phyloP scores from a whole-genome alignment of 2,113 vertebrate genomes.

The Geococcyx californianus region DNA sequence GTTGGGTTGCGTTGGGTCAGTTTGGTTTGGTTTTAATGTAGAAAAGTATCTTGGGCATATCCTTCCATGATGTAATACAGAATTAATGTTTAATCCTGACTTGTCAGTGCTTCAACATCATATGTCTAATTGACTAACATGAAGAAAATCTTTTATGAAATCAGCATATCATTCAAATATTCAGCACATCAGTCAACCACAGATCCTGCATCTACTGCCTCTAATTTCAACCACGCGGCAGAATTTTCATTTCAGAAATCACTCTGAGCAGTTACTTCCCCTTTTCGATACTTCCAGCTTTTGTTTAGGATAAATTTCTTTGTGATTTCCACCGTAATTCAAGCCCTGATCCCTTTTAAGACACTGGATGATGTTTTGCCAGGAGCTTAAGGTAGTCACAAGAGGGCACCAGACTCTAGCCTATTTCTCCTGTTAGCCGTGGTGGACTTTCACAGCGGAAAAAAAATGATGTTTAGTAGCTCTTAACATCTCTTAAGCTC shows the following conservation, averaged over 20 bases:
- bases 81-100: background rate
- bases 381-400: background rate
- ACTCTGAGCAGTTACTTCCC: background rate
- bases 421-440: background rate
- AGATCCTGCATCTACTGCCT: background rate
- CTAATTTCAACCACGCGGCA: background rate
- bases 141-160: background rate
- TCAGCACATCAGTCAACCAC: background rate
- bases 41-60: background rate
- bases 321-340: background rate
- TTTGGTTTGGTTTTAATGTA: background rate
- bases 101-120: background rate
- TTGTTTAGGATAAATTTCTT: background rate
- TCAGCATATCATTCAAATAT: background rate
- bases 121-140: background rate
- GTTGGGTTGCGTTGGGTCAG: too few species aligned
- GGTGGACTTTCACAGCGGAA: background rate
- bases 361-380: background rate
- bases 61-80: background rate
- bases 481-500: background rate
- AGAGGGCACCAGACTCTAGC: constrained; percentile 57
- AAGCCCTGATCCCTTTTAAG: background rate
- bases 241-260: background rate
- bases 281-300: background rate
- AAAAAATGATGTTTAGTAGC: background rate